phyloP scores from a whole-genome alignment of 2,888 invertebrate genomes.

The Drosophila maculinotata region DNA sequence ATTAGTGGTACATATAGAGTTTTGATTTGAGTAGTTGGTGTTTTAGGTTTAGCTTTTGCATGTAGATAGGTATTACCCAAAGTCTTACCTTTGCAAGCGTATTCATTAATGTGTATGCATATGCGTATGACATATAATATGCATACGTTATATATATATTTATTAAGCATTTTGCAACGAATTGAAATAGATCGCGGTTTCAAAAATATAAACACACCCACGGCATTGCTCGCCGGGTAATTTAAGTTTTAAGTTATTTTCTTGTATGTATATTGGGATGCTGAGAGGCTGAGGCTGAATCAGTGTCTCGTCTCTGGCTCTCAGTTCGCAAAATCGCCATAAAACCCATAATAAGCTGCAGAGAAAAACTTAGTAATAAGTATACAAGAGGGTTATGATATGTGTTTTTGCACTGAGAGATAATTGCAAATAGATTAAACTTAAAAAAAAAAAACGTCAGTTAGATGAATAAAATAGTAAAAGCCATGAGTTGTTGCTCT shows the following conservation, averaged over 20 bases:
- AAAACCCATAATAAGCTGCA: slow-evolving; percentile 81
- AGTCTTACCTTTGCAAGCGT: slow-evolving; percentile 84
- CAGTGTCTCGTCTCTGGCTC: slow-evolving; percentile 49
- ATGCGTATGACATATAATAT: slow-evolving; percentile 45
- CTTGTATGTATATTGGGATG: slow-evolving; percentile 41
- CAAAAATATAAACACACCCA: slow-evolving; percentile 77
- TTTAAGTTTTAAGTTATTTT: slow-evolving; percentile 67
- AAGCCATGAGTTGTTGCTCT: slow-evolving; percentile 3
- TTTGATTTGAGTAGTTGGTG: slow-evolving; percentile 1
- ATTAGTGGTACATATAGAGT: slow-evolving; percentile 13
- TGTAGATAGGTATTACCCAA: slow-evolving; percentile 70
- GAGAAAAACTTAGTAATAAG: slow-evolving; percentile 83
- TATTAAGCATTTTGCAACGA: slow-evolving; percentile 66
- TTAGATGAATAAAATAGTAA: slow-evolving; percentile 15
- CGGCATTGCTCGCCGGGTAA: slow-evolving; percentile 86
- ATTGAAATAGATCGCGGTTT: slow-evolving; percentile 85
- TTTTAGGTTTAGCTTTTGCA: slow-evolving; percentile 44
- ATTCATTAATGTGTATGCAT: slow-evolving; percentile 67
- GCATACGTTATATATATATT: slow-evolving; percentile 26
- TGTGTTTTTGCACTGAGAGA: slow-evolving; percentile 26
- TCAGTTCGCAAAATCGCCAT: slow-evolving; percentile 67
- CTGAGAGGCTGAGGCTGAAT: slow-evolving; percentile 36
- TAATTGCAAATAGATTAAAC: slow-evolving; percentile 26
- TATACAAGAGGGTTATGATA: slow-evolving; percentile 72
- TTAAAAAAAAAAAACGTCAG: slow-evolving; percentile 17